phyloP scores from a whole-genome alignment of 2,888 invertebrate species.

The Acleris cristana region DNA sequence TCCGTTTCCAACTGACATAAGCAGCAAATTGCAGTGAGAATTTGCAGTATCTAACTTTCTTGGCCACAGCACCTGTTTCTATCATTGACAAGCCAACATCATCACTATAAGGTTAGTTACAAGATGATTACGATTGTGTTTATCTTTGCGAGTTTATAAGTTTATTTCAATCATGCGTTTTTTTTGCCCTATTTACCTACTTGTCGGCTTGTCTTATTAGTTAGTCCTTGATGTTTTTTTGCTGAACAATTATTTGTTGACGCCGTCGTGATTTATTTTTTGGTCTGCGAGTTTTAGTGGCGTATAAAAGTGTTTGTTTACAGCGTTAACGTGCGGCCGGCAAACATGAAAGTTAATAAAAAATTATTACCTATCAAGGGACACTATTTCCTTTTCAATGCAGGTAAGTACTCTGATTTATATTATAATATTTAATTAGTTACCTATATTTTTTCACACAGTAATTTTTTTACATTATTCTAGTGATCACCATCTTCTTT shows the following conservation, averaged over 20 bases:
- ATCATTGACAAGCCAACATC: background rate
- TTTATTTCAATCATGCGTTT: background rate
- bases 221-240: constrained; percentile 22
- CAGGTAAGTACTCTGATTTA: constrained; percentile 84
- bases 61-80: background rate
- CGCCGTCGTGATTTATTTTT: background rate
- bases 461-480: no score
- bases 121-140: constrained; percentile 5
- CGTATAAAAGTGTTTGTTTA: constrained; percentile 10
- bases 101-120: constrained; percentile 8
- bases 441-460: no score
- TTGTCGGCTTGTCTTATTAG: constrained; percentile 14
- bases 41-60: background rate
- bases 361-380: constrained; percentile 93
- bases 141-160: background rate
- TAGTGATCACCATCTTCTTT: no score
- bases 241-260: background rate
- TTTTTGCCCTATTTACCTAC: background rate
- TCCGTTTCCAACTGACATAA: background rate
- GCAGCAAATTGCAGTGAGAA: constrained; percentile 3
- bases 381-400: constrained; percentile 94
- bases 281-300: background rate
- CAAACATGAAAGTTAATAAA: constrained; percentile 85
- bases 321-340: constrained; percentile 47
- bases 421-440: background rate